Evolutionary conservation across 2,797 vertebrate species (phyloP).

Genomic region (Benthosema pterotum): DNA sequence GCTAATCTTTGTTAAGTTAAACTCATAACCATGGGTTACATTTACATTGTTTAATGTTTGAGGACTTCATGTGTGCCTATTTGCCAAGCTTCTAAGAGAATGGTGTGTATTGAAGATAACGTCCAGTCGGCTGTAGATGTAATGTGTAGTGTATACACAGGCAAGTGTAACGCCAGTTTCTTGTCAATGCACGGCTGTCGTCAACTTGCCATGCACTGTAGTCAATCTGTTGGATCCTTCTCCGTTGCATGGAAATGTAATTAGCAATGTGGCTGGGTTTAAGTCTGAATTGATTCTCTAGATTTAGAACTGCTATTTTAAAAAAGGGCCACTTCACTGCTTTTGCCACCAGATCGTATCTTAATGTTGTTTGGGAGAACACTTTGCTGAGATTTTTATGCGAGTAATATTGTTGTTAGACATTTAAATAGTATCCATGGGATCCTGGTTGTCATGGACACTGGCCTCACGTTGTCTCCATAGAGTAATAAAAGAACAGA

Average conservation of each 20-base stretch:
- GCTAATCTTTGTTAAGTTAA: conserved; percentile 12
- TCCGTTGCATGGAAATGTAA: conserved; percentile 10
- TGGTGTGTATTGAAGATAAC: conserved; percentile 5
- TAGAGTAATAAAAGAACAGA: too few species aligned
- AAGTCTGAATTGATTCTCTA: conserved; percentile 8
- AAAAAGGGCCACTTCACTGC: too few species aligned
- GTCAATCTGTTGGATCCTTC: conserved; percentile 15
- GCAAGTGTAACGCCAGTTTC: conserved; percentile 25
- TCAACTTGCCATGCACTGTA: conserved; percentile 9
- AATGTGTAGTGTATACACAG: background rate
- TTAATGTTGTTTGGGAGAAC: too few species aligned
- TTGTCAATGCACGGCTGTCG: conserved; percentile 1
- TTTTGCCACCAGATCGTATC: too few species aligned
- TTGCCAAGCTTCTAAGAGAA: conserved; percentile 13
- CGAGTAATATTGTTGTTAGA: too few species aligned
- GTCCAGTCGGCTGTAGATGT: background rate
- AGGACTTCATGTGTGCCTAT: background rate
- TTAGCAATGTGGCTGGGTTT: conserved; percentile 10
- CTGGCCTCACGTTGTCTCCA: too few species aligned
- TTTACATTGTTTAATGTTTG: conserved; percentile 1
- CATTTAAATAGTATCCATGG: too few species aligned
- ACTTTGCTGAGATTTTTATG: too few species aligned
- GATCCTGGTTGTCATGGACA: too few species aligned
- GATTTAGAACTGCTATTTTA: too few species aligned
- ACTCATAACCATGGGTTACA: background rate